A percentile compares a stretch with the other conserved stretches of the same genome.
These are phyloP conservation scores for Drosophila barbarae DNA, from an alignment of 2,888 invertebrate genomes.

Conservation along the genomic window DNA sequence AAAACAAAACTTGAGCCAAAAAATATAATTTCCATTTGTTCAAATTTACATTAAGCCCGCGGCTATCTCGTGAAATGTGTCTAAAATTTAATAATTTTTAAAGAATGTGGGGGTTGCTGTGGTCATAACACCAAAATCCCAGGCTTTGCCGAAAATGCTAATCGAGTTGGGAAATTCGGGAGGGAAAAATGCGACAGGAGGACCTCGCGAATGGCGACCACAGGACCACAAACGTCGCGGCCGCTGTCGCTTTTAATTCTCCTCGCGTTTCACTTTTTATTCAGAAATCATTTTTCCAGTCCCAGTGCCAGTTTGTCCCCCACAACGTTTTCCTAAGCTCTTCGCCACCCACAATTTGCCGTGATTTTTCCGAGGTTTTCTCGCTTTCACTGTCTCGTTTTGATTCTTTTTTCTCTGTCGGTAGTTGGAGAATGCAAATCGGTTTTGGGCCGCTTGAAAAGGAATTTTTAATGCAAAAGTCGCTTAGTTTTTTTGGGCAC, in stretches of 20 bases:
- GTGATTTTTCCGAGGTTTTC: constrained; percentile 60
- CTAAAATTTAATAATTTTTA: constrained; percentile 67
- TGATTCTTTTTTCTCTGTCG: constrained; percentile 12
- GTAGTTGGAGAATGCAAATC: constrained; percentile 41
- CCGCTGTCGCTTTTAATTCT: constrained; percentile 67
- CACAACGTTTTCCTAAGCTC: constrained; percentile 44
- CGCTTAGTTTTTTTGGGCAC: constrained; percentile 25
- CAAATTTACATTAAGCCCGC: constrained; percentile 59
- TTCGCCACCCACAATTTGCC: constrained; percentile 11
- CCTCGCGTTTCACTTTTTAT: constrained; percentile 42
- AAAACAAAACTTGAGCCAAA: neutral
- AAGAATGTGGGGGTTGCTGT: constrained; percentile 15
- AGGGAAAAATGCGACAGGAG: constrained; percentile 13
- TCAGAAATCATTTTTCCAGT: constrained; percentile 17
- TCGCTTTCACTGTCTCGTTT: constrained; percentile 32
- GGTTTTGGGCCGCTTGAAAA: constrained; percentile 58
- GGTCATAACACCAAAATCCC: constrained; percentile 49
- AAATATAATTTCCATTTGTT: constrained; percentile 63
- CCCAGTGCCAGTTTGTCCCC: neutral
- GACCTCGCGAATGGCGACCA: constrained; percentile 59
- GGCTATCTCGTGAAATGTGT: constrained; percentile 53
- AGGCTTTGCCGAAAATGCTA: constrained; percentile 58
- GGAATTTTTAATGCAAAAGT: constrained; percentile 54
- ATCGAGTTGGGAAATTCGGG: constrained; percentile 59
- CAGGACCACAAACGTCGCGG: constrained; percentile 70